Evolutionary conservation across 2,113 vertebrate genomes (phyloP).

Genomic region (Gasterosteus aculeatus): DNA sequence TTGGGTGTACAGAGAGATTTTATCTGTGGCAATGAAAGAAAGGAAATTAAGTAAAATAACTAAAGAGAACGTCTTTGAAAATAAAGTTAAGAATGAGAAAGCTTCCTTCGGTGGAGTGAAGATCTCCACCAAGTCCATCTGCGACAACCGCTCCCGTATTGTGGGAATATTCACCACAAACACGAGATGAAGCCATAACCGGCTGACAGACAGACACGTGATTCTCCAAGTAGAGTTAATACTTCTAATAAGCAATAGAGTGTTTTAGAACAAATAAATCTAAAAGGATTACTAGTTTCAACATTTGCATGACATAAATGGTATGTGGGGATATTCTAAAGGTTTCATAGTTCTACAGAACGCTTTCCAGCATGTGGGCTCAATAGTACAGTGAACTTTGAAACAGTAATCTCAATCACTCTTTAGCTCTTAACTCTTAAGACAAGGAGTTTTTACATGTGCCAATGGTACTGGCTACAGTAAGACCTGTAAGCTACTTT

Average conservation of each 20-base stretch:
- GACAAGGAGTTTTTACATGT: neutral
- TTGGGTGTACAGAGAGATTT: constrained; percentile 76
- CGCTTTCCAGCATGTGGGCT: neutral
- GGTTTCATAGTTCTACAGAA: neutral
- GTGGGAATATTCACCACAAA: neutral
- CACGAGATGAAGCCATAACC: neutral
- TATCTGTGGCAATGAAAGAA: constrained; percentile 59
- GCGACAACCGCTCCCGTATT: too few relatives aligned
- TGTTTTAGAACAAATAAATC: neutral
- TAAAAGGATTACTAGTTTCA: neutral
- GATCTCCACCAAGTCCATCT: neutral
- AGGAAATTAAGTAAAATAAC: neutral
- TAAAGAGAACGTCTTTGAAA: neutral
- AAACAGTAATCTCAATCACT: constrained; percentile 45
- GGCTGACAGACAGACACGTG: neutral
- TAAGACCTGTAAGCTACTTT: constrained; percentile 32
- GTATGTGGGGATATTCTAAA: neutral
- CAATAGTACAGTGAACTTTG: constrained; percentile 40
- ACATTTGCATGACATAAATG: neutral
- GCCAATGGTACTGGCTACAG: constrained; percentile 4
- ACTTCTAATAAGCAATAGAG: neutral
- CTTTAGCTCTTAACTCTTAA: constrained; percentile 13
- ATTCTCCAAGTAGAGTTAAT: neutral
- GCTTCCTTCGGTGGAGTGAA: neutral
- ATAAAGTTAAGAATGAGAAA: neutral